phyloP scores from a whole-genome alignment of 2,113 vertebrate species.

The Mellivora capensis region DNA sequence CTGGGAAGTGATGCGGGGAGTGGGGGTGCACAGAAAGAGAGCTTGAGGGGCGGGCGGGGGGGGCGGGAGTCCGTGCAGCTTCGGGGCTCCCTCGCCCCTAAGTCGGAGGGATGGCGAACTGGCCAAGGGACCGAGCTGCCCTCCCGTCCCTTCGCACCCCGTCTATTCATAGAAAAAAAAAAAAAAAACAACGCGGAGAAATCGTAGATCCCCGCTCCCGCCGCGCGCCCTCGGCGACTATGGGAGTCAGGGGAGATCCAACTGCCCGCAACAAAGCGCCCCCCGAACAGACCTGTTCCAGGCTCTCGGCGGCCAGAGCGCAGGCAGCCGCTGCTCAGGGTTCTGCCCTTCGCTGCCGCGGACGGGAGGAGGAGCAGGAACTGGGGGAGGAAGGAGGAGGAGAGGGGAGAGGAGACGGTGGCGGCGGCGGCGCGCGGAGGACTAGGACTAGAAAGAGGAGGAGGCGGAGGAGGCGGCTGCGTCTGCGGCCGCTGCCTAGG shows the following conservation, averaged over 20 bases:
- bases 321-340: slow-evolving; percentile 43
- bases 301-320: slow-evolving; percentile 50
- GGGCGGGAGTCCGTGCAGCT: slow-evolving; percentile 39
- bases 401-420: slow-evolving; percentile 24
- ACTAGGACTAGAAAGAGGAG: neutral
- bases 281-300: slow-evolving; percentile 76
- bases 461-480: slow-evolving; percentile 10
- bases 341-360: slow-evolving; percentile 48
- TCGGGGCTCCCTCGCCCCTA: neutral
- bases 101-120: neutral
- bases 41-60: slow-evolving; percentile 43
- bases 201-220: neutral
- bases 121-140: neutral
- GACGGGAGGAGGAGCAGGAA: slow-evolving; percentile 54
- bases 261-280: slow-evolving; percentile 60
- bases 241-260: neutral
- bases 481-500: slow-evolving; percentile 57
- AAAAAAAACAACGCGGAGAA: neutral
- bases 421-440: neutral
- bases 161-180: slow-evolving; percentile 22
- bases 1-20: slow-evolving; percentile 44
- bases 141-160: neutral
- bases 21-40: slow-evolving; percentile 48
- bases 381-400: slow-evolving; percentile 39
- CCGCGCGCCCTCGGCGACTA: neutral